These are phyloP conservation scores for Tenebrio molitor DNA, from an alignment of 1,140 invertebrate species.

Conservation along the genomic window DNA sequence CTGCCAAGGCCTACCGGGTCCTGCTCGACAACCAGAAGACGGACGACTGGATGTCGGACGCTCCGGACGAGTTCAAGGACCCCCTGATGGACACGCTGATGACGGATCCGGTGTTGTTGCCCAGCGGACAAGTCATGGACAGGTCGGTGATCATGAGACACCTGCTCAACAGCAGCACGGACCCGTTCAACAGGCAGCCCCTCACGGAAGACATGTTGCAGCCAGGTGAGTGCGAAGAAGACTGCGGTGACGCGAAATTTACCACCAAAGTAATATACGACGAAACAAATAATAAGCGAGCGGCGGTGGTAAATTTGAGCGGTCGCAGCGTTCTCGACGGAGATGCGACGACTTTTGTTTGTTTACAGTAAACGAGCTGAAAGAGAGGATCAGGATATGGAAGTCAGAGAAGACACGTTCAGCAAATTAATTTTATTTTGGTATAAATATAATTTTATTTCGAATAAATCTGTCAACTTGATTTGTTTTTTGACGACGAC, in stretches of 20 bases:
- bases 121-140: constrained; percentile 97
- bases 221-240: constrained; percentile 80
- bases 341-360: background rate
- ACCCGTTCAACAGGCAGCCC: constrained; percentile 97
- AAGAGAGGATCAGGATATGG: constrained; percentile 62
- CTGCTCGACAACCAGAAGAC: constrained; percentile 85
- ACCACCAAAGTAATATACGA: no score
- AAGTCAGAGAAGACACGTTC: constrained; percentile 60
- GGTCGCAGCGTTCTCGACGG: background rate
- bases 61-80: constrained; percentile 97
- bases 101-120: constrained; percentile 95
- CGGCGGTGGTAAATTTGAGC: no score
- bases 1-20: constrained; percentile 84
- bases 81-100: constrained; percentile 98
- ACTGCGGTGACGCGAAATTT: no score
- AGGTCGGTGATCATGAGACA: constrained; percentile 93
- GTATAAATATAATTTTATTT: constrained; percentile 42
- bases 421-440: constrained; percentile 48
- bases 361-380: constrained; percentile 61
- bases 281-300: no score
- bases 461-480: constrained; percentile 10
- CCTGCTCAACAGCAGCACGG: constrained; percentile 94
- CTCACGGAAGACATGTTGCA: constrained; percentile 90
- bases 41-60: constrained; percentile 94
- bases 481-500: constrained; percentile 11